A percentile compares a stretch with the other conserved stretches of the same genome.
Conservation (phyloP, 2,113 vertebrate genomes). For the Microcebus ravelobensis region DNA sequence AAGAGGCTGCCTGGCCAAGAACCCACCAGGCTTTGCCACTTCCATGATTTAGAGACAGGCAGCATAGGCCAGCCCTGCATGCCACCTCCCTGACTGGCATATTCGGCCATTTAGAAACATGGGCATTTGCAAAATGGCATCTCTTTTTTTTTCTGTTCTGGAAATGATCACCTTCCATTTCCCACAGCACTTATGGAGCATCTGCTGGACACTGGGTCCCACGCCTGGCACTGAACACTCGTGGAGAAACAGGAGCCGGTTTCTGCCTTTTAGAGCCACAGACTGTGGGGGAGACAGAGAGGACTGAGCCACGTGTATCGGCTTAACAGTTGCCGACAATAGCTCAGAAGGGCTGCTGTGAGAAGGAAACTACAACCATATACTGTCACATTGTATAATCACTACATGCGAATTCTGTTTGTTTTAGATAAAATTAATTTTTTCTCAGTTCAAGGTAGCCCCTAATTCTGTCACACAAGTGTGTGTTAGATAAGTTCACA, state of each 20-base stretch:
- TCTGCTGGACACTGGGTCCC: neutral
- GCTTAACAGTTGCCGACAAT: neutral
- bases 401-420: neutral
- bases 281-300: neutral
- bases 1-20: neutral
- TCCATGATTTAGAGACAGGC: neutral
- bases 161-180: neutral
- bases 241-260: neutral
- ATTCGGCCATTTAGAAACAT: neutral
- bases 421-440: neutral
- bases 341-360: neutral
- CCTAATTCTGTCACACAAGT: neutral
- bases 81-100: neutral
- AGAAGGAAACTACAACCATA: neutral
- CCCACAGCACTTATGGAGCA: neutral
- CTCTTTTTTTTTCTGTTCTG: neutral
- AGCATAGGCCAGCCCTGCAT: neutral
- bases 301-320: neutral
- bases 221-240: neutral
- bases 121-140: neutral
- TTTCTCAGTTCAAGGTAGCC: neutral
- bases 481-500: neutral
- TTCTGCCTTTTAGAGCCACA: slow-evolving; percentile 19
- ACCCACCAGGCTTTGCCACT: neutral
- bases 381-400: neutral